Evolutionary conservation across 2,888 invertebrate genomes (phyloP).

Genomic region (Lithodes maja): DNA sequence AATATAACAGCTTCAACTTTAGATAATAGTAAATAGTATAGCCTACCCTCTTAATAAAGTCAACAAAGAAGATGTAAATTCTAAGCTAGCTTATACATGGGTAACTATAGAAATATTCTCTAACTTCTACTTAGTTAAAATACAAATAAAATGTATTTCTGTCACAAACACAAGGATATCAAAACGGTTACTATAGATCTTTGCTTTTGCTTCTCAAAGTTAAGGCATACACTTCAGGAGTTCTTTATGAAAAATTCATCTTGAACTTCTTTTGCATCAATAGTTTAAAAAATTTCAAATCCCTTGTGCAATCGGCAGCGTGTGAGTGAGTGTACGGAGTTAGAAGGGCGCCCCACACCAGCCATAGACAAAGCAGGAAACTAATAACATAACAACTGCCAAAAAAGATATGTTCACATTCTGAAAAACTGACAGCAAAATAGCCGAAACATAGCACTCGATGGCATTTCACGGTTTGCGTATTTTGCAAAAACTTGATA

Average conservation of each 20-base stretch:
- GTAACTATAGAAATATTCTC: not conserved
- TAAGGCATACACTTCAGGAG: slow-evolving; percentile 18
- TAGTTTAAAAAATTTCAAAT: slow-evolving; percentile 14
- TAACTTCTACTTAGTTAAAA: not conserved
- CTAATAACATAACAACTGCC: too few species aligned
- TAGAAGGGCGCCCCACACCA: not conserved
- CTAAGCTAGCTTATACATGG: not conserved
- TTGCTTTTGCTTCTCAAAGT: slow-evolving; percentile 9
- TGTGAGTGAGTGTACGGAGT: slow-evolving; percentile 9
- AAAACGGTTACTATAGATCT: slow-evolving; percentile 1
- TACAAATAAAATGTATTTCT: not conserved
- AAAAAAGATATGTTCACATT: too few species aligned
- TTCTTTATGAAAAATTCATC: not conserved
- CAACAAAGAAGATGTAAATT: not conserved
- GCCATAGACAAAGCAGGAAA: not conserved
- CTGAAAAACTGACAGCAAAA: too few species aligned
- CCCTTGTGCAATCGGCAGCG: slow-evolving; percentile 17
- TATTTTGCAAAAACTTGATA: too few species aligned
- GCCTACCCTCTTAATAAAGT: not conserved
- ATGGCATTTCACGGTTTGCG: too few species aligned
- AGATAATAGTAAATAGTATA: not conserved
- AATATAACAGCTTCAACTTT: not conserved
- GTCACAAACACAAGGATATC: slow-evolving; percentile 20
- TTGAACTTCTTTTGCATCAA: slow-evolving; percentile 4
- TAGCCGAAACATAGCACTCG: too few species aligned